phyloP scores from a whole-genome alignment of 1,140 invertebrate species.

The Gonatopus flavifemur region DNA sequence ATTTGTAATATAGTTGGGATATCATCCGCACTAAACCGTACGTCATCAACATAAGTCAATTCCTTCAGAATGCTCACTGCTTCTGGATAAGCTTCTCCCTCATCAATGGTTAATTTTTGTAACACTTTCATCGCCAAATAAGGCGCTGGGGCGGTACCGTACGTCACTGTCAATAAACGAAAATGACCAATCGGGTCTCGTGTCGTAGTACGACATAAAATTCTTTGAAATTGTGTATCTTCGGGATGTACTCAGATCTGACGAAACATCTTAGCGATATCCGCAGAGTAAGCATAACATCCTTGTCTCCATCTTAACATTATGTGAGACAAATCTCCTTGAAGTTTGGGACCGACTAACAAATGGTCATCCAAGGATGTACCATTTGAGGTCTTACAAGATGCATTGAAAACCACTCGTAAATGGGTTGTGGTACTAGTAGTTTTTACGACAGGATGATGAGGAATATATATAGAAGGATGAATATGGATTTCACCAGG shows the following conservation, averaged over 20 bases:
- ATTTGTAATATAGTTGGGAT: no score
- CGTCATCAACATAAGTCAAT: constrained; percentile 1
- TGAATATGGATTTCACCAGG: background rate
- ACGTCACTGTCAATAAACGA: background rate
- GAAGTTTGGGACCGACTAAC: constrained; percentile 4
- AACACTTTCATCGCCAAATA: background rate
- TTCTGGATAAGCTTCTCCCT: background rate
- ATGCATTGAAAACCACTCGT: constrained; percentile 5
- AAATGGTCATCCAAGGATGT: background rate
- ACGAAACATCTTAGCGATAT: constrained; percentile 5
- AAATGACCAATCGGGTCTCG: background rate
- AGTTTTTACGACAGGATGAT: background rate
- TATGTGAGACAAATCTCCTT: background rate
- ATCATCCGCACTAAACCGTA: no score
- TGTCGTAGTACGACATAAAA: rapidly evolving
- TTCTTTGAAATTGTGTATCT: no score
- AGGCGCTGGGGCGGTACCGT: background rate
- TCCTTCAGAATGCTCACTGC: background rate
- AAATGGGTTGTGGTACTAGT: background rate
- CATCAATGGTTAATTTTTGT: background rate
- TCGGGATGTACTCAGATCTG: constrained; percentile 1
- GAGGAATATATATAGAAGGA: background rate
- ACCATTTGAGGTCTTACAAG: background rate
- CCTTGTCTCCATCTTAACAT: background rate
- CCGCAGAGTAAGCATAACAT: background rate